These are phyloP conservation scores for Acleris holmiana DNA, from an alignment of 2,888 invertebrate genomes.

Conservation along the genomic window DNA sequence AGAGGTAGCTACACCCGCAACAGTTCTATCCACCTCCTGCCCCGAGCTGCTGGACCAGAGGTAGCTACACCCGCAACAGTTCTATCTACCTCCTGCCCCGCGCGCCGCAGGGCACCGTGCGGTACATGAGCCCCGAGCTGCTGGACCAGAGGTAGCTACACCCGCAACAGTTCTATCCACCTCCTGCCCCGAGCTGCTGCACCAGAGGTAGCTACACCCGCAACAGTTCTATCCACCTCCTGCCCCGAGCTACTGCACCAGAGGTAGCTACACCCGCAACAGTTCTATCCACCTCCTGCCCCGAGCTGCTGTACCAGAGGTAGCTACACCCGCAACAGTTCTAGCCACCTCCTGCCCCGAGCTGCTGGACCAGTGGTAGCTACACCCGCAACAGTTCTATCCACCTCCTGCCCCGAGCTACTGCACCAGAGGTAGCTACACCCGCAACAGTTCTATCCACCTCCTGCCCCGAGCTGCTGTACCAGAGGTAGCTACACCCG, in stretches of 20 bases:
- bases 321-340: neutral
- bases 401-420: slow-evolving; percentile 93
- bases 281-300: too few species aligned
- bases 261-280: neutral
- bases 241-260: slow-evolving; percentile 87
- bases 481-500: slow-evolving; percentile 7
- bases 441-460: too few species aligned
- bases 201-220: slow-evolving; percentile 7
- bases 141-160: slow-evolving; percentile 11
- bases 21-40: too few species aligned
- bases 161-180: too few species aligned
- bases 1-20: neutral
- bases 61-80: neutral
- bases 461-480: slow-evolving; percentile 89
- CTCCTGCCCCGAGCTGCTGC: slow-evolving; percentile 89
- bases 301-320: slow-evolving; percentile 81
- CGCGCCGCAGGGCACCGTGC: slow-evolving; percentile 94
- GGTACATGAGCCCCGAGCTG: slow-evolving; percentile 96
- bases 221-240: too few species aligned
- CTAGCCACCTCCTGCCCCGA: too few species aligned
- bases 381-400: too few species aligned
- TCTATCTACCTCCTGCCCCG: too few species aligned
- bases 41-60: slow-evolving; percentile 85
- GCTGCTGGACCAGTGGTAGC: slow-evolving; percentile 36
- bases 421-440: slow-evolving; percentile 11